A percentile compares a stretch with the other conserved stretches of the same genome.
These are phyloP conservation scores for Drosophila mulleri DNA, from an alignment of 2,888 invertebrate species.

Conservation along the genomic window DNA sequence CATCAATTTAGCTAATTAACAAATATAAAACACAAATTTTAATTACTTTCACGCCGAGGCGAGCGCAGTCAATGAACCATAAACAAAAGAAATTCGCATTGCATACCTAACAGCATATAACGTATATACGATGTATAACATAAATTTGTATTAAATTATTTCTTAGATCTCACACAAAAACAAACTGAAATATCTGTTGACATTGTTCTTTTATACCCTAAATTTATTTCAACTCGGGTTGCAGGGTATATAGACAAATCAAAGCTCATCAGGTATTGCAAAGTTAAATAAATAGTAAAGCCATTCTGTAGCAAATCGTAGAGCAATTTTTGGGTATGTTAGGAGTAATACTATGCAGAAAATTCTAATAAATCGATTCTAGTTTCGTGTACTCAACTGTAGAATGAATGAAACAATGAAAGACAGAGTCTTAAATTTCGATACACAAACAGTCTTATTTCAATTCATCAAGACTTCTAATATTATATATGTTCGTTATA, in stretches of 20 bases:
- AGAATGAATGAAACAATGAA: too few species aligned
- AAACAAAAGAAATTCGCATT: slow-evolving; percentile 27
- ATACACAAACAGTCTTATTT: too few species aligned
- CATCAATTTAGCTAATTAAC: slow-evolving; percentile 67
- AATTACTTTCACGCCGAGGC: slow-evolving; percentile 54
- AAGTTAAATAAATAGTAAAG: too few species aligned
- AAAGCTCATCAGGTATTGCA: too few species aligned
- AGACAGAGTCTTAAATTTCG: too few species aligned
- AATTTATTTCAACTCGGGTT: neutral
- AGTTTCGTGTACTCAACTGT: too few species aligned
- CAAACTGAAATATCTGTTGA: neutral
- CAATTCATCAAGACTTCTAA: too few species aligned
- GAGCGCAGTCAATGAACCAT: slow-evolving; percentile 56
- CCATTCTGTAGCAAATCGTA: too few species aligned
- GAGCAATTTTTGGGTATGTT: too few species aligned
- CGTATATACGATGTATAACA: too few species aligned
- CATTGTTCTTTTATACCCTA: slow-evolving; percentile 6
- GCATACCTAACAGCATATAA: neutral
- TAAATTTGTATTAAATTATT: neutral
- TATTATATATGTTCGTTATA: too few species aligned
- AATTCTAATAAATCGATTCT: neutral
- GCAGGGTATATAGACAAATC: neutral
- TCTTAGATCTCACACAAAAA: neutral
- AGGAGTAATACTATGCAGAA: too few species aligned
- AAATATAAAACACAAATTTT: slow-evolving; percentile 31